Evolutionary conservation across 2,797 vertebrate genomes (phyloP).

Genomic region (Mus caroli): DNA sequence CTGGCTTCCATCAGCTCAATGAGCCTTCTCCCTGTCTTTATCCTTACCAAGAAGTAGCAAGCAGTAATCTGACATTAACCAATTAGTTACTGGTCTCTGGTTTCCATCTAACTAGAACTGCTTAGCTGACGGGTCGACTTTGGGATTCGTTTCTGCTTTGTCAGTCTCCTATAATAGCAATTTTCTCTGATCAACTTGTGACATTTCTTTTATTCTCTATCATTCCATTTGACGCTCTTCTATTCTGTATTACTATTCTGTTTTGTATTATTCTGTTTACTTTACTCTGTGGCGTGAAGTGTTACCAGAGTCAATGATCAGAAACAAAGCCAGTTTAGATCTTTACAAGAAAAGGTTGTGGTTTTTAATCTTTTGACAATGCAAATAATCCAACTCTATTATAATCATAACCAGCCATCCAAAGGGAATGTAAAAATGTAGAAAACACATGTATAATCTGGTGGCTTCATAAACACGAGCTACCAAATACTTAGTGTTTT

Average conservation of each 20-base stretch:
- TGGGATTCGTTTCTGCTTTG: background rate
- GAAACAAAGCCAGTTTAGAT: background rate
- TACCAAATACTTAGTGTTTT: background rate
- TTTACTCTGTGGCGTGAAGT: background rate
- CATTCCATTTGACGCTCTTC: background rate
- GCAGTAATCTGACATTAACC: background rate
- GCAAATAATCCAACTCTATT: background rate
- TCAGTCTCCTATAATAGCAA: background rate
- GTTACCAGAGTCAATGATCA: background rate
- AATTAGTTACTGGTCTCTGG: background rate
- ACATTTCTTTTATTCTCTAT: background rate
- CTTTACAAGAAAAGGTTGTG: background rate
- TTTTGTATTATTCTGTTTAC: background rate
- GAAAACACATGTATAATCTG: background rate
- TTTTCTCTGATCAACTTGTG: background rate
- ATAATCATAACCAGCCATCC: background rate
- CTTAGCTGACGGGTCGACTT: too few relatives aligned
- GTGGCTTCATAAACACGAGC: background rate
- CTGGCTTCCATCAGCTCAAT: background rate
- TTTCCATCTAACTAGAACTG: background rate
- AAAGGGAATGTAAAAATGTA: slow-evolving; percentile 31
- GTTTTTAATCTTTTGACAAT: background rate
- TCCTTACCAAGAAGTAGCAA: background rate
- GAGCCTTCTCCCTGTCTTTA: background rate
- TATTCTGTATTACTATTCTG: background rate